Conservation (phyloP, 2,888 invertebrate species). For the Slavum lentiscoides region DNA sequence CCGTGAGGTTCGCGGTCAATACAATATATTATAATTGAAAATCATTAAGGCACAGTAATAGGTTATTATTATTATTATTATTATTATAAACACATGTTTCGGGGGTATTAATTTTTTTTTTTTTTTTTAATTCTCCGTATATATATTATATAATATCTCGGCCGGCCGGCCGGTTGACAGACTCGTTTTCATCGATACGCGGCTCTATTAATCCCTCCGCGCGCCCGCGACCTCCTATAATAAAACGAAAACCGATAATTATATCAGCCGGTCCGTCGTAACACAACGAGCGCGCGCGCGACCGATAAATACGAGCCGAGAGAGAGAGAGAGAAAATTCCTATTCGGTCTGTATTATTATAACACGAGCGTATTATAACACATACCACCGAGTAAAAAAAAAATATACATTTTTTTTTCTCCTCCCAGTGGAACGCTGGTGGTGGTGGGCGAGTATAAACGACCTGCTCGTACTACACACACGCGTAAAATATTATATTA, state of each 20-base stretch:
- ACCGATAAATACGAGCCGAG: background rate
- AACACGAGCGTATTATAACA: too few relatives aligned
- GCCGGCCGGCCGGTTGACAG: slow-evolving; percentile 44
- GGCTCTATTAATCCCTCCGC: slow-evolving; percentile 27
- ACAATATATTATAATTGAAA: slow-evolving; percentile 40
- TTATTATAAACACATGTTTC: slow-evolving; percentile 50
- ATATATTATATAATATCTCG: background rate
- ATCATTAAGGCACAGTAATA: slow-evolving; percentile 50
- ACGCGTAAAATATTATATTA: too few relatives aligned
- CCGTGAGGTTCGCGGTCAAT: slow-evolving; percentile 42
- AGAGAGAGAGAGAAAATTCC: too few relatives aligned
- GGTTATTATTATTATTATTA: slow-evolving; percentile 49
- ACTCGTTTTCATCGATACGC: slow-evolving; percentile 53
- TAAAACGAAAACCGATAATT: slow-evolving; percentile 45
- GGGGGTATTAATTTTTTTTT: background rate
- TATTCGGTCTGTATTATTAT: too few relatives aligned
- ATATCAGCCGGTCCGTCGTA: slow-evolving; percentile 2
- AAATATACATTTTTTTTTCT: too few relatives aligned
- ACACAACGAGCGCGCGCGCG: background rate
- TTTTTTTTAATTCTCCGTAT: background rate
- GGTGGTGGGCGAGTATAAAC: too few relatives aligned
- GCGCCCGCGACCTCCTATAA: too few relatives aligned
- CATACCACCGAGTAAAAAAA: too few relatives aligned
- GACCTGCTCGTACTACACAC: too few relatives aligned
- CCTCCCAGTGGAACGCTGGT: too few relatives aligned